A percentile compares a stretch with the other conserved stretches of the same genome.
Evolutionary conservation across 2,797 vertebrate genomes (phyloP).

Genomic region (Pangasius krempfi): DNA sequence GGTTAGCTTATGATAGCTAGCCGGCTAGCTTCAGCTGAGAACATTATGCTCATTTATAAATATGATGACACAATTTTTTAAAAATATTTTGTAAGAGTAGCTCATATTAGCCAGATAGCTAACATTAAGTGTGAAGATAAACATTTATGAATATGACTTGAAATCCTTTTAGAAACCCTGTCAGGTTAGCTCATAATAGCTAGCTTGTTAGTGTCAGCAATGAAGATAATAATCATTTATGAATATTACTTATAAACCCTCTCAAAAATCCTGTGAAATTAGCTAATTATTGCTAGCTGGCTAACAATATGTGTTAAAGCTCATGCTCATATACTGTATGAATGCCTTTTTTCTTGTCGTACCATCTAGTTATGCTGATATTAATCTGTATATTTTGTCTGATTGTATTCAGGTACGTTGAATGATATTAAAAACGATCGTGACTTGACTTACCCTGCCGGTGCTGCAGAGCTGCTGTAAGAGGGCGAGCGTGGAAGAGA

Average conservation of each 20-base stretch:
- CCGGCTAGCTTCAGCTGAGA: neutral
- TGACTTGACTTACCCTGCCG: conserved; percentile 78
- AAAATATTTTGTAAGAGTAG: too few species aligned
- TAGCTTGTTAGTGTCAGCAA: neutral
- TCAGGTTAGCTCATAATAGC: neutral
- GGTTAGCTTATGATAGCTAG: neutral
- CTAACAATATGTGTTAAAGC: neutral
- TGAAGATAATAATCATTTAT: neutral
- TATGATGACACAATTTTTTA: too few species aligned
- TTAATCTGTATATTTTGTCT: neutral
- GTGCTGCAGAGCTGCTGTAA: conserved; percentile 84
- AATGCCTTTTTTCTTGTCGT: neutral
- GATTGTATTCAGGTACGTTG: neutral
- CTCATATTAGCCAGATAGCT: neutral
- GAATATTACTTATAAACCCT: neutral
- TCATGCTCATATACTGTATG: neutral
- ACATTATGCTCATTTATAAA: neutral
- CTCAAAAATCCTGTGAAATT: neutral
- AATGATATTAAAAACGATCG: neutral
- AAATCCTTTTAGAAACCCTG: neutral
- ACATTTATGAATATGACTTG: neutral
- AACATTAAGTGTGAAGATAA: neutral
- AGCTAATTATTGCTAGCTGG: neutral
- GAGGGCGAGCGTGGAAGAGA: conserved; percentile 88
- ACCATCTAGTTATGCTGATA: neutral